Percentiles rank a stretch among this genome's conserved stretches.
Conservation (phyloP, 2,797 vertebrate species). For the Cuniculus paca region DNA sequence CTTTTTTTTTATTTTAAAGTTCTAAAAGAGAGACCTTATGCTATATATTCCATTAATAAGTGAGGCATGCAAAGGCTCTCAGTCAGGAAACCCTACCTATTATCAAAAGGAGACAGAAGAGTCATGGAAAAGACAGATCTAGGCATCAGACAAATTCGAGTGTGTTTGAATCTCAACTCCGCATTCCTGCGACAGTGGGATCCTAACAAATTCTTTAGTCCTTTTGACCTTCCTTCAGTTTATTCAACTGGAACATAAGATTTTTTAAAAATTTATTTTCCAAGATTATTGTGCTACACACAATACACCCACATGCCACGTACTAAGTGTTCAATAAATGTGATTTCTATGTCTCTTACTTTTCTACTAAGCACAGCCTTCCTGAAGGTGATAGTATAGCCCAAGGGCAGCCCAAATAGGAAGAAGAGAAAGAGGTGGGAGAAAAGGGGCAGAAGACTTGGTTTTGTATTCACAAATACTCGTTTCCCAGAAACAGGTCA, state of each 20-base stretch:
- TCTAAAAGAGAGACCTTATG: not conserved
- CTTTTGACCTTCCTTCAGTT: constrained; percentile 17
- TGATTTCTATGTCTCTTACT: not conserved
- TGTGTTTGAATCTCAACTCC: not conserved
- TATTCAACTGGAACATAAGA: not conserved
- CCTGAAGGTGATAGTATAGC: not conserved
- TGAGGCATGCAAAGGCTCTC: not conserved
- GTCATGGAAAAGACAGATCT: not conserved
- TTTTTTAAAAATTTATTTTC: not conserved
- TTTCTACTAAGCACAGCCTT: not conserved
- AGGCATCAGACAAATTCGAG: not conserved
- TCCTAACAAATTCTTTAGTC: constrained; percentile 14
- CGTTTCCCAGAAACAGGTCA: constrained; percentile 90
- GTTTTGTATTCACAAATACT: constrained; percentile 91
- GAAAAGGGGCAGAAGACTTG: constrained; percentile 83
- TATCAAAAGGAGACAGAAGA: not conserved
- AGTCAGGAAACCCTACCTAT: not conserved
- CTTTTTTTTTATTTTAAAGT: too few species aligned
- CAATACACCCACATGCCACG: not conserved
- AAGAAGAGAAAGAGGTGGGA: constrained; percentile 67
- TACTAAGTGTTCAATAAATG: not conserved
- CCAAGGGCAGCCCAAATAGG: not conserved
- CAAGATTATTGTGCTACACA: not conserved
- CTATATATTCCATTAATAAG: not conserved
- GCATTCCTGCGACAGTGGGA: not conserved